Percentiles rank a stretch among this genome's conserved stretches.
Conservation (phyloP, 1,140 invertebrate species). For the Hyphantria cunea region DNA sequence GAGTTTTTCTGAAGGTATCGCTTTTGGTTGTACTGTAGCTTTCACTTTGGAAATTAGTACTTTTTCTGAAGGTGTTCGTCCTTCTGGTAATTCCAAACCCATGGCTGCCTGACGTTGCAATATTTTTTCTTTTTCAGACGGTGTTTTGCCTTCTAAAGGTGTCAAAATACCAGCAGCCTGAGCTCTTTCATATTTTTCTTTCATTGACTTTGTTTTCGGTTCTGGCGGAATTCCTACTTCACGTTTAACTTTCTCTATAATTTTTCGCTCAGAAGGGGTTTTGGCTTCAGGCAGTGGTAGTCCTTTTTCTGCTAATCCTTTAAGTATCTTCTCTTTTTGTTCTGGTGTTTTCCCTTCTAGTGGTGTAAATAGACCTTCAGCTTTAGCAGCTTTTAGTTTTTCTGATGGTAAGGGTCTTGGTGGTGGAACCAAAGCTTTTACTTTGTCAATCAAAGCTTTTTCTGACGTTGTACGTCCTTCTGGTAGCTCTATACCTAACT, state of each 20-base stretch:
- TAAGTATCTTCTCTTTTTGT: conserved; percentile 43
- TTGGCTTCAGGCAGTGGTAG: conserved; percentile 36
- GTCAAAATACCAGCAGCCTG: conserved; percentile 35
- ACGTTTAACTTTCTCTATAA: conserved; percentile 29
- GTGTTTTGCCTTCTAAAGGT: conserved; percentile 34
- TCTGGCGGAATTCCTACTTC: conserved; percentile 37
- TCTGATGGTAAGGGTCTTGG: conserved; percentile 41
- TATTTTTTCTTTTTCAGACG: conserved; percentile 37
- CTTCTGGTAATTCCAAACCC: conserved; percentile 41
- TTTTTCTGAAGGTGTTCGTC: conserved; percentile 47
- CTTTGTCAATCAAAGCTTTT: conserved; percentile 32
- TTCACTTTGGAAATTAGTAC: conserved; percentile 26
- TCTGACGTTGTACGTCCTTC: conserved; percentile 44
- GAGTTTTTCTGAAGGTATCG: conserved; percentile 35
- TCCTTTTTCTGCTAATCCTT: conserved; percentile 19
- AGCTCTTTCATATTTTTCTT: conserved; percentile 38
- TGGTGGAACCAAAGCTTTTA: conserved; percentile 36
- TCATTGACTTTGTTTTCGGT: neutral
- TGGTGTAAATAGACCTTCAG: conserved; percentile 25
- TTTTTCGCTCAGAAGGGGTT: conserved; percentile 38
- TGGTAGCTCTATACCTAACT: conserved; percentile 43
- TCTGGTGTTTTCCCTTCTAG: conserved; percentile 37
- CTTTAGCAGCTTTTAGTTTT: neutral
- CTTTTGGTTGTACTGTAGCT: conserved; percentile 37
- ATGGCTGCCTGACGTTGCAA: conserved; percentile 29